Conservation (phyloP, 2,888 invertebrate species). For the Brenthis daphne region DNA sequence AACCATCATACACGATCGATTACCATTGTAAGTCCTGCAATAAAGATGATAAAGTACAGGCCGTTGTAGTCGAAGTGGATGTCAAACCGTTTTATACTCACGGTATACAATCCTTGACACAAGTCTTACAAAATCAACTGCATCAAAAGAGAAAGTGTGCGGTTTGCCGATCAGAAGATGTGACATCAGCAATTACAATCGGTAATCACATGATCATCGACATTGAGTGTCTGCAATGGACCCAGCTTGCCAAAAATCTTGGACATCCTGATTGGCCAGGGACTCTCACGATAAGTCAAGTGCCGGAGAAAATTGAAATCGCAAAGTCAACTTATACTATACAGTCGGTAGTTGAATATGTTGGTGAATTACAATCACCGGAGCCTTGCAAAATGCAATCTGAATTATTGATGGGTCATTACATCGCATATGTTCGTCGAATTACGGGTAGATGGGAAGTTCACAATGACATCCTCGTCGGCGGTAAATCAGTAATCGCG, state of each 20-base stretch:
- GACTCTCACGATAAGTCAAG: neutral
- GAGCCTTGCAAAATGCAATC: neutral
- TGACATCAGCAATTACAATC: neutral
- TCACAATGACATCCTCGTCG: neutral
- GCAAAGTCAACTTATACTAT: neutral
- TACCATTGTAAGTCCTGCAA: neutral
- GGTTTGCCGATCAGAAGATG: neutral
- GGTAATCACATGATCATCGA: neutral
- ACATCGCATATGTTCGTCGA: neutral
- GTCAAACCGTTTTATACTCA: neutral
- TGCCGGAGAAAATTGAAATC: neutral
- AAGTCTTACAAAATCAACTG: neutral
- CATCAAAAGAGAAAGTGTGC: neutral
- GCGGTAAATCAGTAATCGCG: no score
- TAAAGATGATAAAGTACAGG: neutral
- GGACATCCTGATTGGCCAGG: constrained; percentile 1
- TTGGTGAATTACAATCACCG: neutral
- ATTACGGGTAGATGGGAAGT: neutral
- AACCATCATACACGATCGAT: neutral
- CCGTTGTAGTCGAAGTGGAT: neutral
- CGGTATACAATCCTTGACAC: neutral
- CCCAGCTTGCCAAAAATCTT: neutral
- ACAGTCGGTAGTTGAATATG: neutral
- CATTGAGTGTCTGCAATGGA: neutral
- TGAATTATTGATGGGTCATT: neutral